Conservation (phyloP, 2,113 vertebrate genomes). For the Lophura nycthemera region DNA sequence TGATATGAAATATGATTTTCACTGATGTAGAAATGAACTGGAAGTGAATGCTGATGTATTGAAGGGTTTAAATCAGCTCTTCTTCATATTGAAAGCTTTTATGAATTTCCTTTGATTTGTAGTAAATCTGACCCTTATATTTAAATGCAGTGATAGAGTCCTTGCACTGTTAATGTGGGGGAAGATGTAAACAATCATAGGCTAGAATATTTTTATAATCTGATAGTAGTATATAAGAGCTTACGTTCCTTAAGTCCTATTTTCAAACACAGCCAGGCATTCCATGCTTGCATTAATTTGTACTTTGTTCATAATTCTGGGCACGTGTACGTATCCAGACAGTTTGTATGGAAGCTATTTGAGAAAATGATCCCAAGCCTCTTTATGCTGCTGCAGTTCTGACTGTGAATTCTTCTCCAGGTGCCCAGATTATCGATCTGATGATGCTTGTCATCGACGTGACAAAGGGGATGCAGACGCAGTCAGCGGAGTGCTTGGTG, state of each 20-base stretch:
- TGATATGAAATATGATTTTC: background rate
- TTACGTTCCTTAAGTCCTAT: background rate
- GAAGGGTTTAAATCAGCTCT: background rate
- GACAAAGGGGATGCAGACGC: slow-evolving; percentile 97
- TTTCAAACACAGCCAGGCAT: background rate
- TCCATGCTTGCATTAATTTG: background rate
- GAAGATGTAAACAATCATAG: background rate
- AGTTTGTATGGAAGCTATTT: background rate
- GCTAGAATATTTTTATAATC: background rate
- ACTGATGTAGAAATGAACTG: background rate
- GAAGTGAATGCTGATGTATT: background rate
- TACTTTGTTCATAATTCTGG: background rate
- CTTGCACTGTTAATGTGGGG: background rate
- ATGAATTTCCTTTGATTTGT: background rate
- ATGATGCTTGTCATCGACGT: slow-evolving; percentile 98
- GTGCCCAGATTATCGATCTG: slow-evolving; percentile 97
- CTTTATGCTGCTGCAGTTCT: slow-evolving; percentile 7
- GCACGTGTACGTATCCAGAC: background rate
- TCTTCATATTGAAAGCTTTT: background rate
- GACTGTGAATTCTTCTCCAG: slow-evolving; percentile 73
- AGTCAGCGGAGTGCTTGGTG: slow-evolving; percentile 96
- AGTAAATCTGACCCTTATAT: background rate
- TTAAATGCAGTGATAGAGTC: background rate
- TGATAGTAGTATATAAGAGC: accelerated
- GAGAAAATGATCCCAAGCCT: background rate